Evolutionary conservation across 2,797 vertebrate genomes (phyloP).

Genomic region (Lagorchestes hirsutus): DNA sequence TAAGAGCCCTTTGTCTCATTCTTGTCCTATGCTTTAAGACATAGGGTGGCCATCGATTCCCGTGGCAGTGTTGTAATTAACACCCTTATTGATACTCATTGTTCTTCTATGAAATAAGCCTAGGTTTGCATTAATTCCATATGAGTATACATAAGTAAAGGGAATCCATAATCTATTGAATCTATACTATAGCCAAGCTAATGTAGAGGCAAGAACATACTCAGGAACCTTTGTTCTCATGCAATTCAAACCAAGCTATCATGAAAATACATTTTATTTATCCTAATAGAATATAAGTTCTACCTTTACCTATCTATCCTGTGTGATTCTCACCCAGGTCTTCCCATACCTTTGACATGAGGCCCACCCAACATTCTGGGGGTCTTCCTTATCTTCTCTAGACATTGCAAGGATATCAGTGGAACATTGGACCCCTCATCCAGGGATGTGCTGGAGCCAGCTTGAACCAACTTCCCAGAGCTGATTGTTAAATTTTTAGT

Average conservation of each 20-base stretch:
- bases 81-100: slow-evolving; percentile 11
- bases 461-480: not conserved
- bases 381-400: not conserved
- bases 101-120: slow-evolving; percentile 16
- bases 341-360: not conserved
- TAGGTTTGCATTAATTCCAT: slow-evolving; percentile 44
- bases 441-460: not conserved
- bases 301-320: not conserved
- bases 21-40: slow-evolving; percentile 17
- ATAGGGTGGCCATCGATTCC: slow-evolving; percentile 28
- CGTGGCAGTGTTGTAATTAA: slow-evolving; percentile 16
- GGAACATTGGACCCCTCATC: not conserved
- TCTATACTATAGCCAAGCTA: slow-evolving; percentile 54
- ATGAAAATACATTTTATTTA: slow-evolving; percentile 34
- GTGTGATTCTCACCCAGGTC: not conserved
- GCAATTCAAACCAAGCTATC: slow-evolving; percentile 22
- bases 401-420: not conserved
- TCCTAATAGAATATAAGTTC: not conserved
- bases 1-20: slow-evolving; percentile 14
- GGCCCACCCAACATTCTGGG: not conserved
- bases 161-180: slow-evolving; percentile 54
- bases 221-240: slow-evolving; percentile 47
- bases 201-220: slow-evolving; percentile 16
- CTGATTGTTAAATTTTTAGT: too few relatives aligned
- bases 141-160: slow-evolving; percentile 6